Conservation (phyloP, 2,797 vertebrate species). For the Cyprinella venusta region DNA sequence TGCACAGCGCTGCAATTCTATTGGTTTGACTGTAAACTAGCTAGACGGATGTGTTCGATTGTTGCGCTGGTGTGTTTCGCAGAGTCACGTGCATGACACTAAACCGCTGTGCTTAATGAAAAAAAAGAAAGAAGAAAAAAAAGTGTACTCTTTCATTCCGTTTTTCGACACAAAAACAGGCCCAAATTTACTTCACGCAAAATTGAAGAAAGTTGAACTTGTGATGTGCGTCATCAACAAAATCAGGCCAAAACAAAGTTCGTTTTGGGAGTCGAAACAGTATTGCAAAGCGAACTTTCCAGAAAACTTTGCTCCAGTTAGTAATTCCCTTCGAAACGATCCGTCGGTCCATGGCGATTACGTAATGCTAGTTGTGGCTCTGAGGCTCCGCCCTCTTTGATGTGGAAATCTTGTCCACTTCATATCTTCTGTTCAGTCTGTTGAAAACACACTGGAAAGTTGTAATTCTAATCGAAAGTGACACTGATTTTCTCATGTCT, state of each 20-base stretch:
- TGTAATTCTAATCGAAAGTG: background rate
- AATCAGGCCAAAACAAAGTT: conserved; percentile 14
- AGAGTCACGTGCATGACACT: background rate
- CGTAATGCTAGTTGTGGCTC: conserved; percentile 3
- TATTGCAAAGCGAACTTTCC: background rate
- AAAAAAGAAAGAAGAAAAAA: background rate
- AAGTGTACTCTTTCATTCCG: background rate
- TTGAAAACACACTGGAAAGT: background rate
- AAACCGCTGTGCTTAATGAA: background rate
- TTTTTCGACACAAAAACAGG: background rate
- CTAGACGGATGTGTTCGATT: background rate
- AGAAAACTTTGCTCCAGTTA: background rate
- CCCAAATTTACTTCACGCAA: background rate
- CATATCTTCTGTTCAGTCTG: conserved; percentile 22
- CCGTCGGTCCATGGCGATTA: background rate
- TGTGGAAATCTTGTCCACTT: background rate
- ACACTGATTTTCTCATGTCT: background rate
- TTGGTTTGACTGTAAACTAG: background rate
- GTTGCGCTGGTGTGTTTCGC: background rate
- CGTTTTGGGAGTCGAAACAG: background rate
- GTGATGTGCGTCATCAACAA: background rate
- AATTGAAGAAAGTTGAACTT: background rate
- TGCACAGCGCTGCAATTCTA: background rate
- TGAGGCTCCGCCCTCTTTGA: conserved; percentile 10
- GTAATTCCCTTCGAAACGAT: conserved; percentile 13